phyloP scores from a whole-genome alignment of 2,888 invertebrate species.

The Chrysomela aeneicollis region DNA sequence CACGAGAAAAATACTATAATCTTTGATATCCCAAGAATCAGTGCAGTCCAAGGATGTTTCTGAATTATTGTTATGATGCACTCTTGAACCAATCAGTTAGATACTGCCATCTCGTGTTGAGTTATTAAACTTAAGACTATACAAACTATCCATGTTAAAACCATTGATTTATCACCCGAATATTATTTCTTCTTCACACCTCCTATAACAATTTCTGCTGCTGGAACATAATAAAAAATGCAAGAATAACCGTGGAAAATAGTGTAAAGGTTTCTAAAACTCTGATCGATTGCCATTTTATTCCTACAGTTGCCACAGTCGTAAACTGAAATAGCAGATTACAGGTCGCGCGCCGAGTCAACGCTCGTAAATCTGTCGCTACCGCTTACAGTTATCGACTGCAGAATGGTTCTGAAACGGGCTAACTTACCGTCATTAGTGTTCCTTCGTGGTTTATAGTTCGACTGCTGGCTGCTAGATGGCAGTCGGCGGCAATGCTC shows the following conservation, averaged over 20 bases:
- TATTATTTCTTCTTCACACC: background rate
- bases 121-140: conserved; percentile 14
- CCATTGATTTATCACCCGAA: too few species aligned
- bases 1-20: too few species aligned
- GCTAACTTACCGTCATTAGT: conserved; percentile 45
- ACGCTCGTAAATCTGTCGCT: conserved; percentile 13
- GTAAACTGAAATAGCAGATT: background rate
- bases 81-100: too few species aligned
- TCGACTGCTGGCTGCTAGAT: conserved; percentile 57
- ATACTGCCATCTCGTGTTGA: conserved; percentile 36
- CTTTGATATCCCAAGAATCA: too few species aligned
- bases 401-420: conserved; percentile 46
- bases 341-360: conserved; percentile 19
- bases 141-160: too few species aligned
- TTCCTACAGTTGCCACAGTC: background rate
- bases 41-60: too few species aligned
- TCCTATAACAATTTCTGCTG: background rate
- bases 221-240: background rate
- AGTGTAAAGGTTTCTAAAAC: background rate
- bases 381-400: conserved; percentile 38
- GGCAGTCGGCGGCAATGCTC: conserved; percentile 45
- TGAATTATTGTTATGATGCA: too few species aligned
- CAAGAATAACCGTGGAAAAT: background rate
- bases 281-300: background rate
- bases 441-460: conserved; percentile 51